These are phyloP conservation scores for Habropoda laboriosa DNA, from an alignment of 1,140 invertebrate species.

Conservation along the genomic window DNA sequence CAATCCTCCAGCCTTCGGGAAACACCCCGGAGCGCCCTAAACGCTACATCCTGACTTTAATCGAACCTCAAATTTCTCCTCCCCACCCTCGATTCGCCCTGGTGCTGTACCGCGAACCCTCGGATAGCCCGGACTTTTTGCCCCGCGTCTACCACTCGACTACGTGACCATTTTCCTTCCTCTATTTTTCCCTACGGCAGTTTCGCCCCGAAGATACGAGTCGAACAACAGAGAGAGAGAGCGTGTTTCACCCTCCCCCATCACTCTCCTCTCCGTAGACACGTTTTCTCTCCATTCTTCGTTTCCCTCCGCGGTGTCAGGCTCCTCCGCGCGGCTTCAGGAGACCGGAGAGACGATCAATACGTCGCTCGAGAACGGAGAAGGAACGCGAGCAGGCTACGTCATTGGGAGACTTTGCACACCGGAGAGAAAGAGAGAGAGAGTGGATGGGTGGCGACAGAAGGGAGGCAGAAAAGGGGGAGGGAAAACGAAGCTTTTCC, in stretches of 20 bases:
- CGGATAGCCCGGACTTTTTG: not conserved
- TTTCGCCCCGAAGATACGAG: conserved; percentile 46
- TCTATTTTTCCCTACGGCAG: conserved; percentile 25
- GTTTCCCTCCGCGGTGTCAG: conserved; percentile 61
- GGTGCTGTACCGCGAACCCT: not conserved
- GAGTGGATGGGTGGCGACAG: conserved; percentile 35
- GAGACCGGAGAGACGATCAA: conserved; percentile 75
- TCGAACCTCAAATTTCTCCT: conserved; percentile 1
- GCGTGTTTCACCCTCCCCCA: conserved; percentile 16
- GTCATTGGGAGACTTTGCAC: conserved; percentile 63
- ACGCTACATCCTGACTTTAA: conserved; percentile 8
- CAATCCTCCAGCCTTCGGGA: too few relatives aligned
- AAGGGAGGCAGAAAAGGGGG: conserved; percentile 53
- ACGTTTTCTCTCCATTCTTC: conserved; percentile 60
- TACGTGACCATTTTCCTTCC: conserved; percentile 37
- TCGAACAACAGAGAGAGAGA: too few relatives aligned
- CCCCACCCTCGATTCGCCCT: too few relatives aligned
- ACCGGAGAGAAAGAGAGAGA: conserved; percentile 26
- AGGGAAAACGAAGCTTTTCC: conserved; percentile 72
- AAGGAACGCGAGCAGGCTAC: conserved; percentile 68
- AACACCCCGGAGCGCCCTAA: too few relatives aligned
- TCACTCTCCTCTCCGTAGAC: conserved; percentile 46
- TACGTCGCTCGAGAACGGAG: conserved; percentile 74
- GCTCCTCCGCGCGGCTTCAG: conserved; percentile 68
- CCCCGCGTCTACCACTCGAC: not conserved